These are phyloP conservation scores for Thalassaphorura encarpata DNA, from an alignment of 1,140 invertebrate species.

Conservation along the genomic window DNA sequence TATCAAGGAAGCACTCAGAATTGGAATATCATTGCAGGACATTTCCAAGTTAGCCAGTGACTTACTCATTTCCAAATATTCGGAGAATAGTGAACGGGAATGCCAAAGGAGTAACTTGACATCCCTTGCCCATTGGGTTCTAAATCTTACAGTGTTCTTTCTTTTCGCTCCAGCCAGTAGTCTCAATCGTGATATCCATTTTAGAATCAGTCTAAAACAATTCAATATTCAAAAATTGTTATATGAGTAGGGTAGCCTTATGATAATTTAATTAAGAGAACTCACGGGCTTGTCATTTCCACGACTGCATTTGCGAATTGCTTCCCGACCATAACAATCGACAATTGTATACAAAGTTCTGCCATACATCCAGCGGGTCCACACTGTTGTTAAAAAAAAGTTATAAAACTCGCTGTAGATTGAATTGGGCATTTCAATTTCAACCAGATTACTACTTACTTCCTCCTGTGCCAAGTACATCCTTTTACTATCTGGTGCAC, in stretches of 20 bases:
- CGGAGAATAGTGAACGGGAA: conserved; percentile 53
- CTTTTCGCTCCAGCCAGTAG: conserved; percentile 41
- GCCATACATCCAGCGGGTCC: conserved; percentile 54
- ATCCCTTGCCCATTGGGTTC: conserved; percentile 77
- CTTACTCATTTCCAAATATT: conserved; percentile 40
- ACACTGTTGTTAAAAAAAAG: conserved; percentile 39
- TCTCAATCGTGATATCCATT: conserved; percentile 60
- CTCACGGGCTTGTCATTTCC: conserved; percentile 51
- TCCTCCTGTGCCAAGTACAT: conserved; percentile 56
- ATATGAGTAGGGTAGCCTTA: background rate
- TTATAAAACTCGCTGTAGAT: background rate
- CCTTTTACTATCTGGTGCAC: conserved; percentile 48
- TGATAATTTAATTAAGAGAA: too few relatives aligned
- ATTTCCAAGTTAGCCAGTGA: background rate
- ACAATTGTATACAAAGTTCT: conserved; percentile 54
- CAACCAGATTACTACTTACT: conserved; percentile 40
- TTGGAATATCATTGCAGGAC: background rate
- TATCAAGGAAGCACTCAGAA: background rate
- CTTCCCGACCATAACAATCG: conserved; percentile 60
- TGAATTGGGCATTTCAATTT: background rate
- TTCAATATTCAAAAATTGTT: background rate
- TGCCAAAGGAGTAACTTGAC: conserved; percentile 82
- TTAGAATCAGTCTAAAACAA: conserved; percentile 48
- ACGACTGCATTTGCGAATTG: conserved; percentile 51
- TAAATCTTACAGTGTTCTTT: conserved; percentile 30